Evolutionary conservation across 2,113 vertebrate species (phyloP).

Genomic region (Regulus satrapa): DNA sequence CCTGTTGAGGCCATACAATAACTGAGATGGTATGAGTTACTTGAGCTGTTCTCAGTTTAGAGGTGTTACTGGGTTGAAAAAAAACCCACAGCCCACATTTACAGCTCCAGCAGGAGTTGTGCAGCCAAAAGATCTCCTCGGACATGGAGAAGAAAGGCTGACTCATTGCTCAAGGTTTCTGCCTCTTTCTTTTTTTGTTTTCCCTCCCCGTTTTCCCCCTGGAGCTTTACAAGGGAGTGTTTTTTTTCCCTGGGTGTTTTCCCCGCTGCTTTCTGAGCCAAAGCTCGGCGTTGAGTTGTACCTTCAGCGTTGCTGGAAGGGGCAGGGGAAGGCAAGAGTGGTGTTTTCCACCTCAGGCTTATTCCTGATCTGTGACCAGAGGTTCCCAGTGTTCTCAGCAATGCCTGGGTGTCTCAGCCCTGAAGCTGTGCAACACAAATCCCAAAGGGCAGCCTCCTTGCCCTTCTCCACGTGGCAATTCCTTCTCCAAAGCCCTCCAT

Average conservation of each 20-base stretch:
- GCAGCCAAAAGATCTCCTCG: neutral
- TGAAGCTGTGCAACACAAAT: rapidly evolving
- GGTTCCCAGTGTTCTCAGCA: rapidly evolving
- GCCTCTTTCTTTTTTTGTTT: neutral
- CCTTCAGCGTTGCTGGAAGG: neutral
- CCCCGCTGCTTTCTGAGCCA: rapidly evolving
- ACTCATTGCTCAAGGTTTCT: neutral
- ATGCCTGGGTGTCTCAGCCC: neutral
- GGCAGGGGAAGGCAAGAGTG: neutral
- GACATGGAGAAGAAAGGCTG: neutral
- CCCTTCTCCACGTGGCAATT: rapidly evolving
- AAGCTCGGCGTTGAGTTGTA: neutral
- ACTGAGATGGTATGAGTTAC: neutral
- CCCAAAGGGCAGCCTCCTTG: neutral
- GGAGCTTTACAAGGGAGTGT: neutral
- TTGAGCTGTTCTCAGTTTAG: neutral
- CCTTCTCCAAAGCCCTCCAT: neutral
- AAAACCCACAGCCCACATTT: rapidly evolving
- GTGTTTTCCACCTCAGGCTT: neutral
- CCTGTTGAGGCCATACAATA: neutral
- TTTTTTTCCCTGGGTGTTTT: neutral
- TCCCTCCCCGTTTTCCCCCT: neutral
- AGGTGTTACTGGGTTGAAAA: neutral
- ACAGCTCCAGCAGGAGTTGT: neutral
- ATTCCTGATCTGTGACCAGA: neutral